These are phyloP conservation scores for Gymnogyps californianus DNA, from an alignment of 2,113 vertebrate species.

Conservation along the genomic window DNA sequence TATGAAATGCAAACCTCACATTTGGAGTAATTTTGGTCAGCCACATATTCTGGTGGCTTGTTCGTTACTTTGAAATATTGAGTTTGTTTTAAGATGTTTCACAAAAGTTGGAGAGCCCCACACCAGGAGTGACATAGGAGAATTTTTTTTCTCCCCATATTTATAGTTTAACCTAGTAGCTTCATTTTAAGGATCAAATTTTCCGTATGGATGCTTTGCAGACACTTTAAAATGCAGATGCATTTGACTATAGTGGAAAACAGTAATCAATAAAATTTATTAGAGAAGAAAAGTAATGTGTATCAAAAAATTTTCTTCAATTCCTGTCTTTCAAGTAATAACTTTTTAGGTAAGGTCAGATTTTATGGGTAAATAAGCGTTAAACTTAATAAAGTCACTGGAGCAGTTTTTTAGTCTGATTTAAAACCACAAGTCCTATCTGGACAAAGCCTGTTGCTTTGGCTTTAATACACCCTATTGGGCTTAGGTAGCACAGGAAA, in stretches of 20 bases:
- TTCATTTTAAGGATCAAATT: conserved; percentile 4
- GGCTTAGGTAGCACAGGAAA: conserved; percentile 1
- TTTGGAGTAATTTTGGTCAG: not conserved
- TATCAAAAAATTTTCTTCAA: not conserved
- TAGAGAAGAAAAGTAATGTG: not conserved
- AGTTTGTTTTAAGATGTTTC: conserved; percentile 13
- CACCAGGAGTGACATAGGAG: not conserved
- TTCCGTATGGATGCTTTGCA: not conserved
- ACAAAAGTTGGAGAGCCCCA: not conserved
- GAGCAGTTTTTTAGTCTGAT: not conserved
- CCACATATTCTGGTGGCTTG: not conserved
- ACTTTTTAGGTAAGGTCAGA: not conserved
- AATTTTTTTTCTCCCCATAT: conserved; percentile 8
- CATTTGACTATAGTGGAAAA: not conserved
- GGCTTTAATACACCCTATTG: not conserved
- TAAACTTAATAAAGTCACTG: not conserved
- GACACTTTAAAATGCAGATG: not conserved
- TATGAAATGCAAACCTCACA: not conserved
- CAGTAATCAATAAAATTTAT: not conserved
- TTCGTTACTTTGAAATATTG: not conserved
- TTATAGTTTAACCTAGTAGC: conserved; percentile 20
- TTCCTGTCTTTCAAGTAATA: not conserved
- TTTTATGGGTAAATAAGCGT: not conserved
- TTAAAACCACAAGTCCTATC: not conserved
- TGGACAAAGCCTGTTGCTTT: conserved; percentile 23